Conservation (phyloP, 2,888 invertebrate genomes). For the Trichacis sp. region DNA sequence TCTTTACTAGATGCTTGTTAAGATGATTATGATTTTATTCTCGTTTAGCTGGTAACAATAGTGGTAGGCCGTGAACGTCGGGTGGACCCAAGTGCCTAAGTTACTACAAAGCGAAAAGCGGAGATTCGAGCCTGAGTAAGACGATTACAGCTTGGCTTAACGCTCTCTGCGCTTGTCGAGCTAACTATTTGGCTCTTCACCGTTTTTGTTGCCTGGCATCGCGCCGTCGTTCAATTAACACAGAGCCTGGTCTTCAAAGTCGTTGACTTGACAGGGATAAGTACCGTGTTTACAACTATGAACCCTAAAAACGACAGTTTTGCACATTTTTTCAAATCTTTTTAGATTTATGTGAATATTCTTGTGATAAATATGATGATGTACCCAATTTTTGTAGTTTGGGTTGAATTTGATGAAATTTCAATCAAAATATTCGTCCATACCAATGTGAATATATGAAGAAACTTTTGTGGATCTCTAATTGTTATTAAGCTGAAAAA, state of each 20-base stretch:
- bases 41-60: slow-evolving; percentile 55
- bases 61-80: slow-evolving; percentile 38
- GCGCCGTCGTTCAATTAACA: slow-evolving; percentile 29
- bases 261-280: slow-evolving; percentile 13
- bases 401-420: too few relatives aligned
- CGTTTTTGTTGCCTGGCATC: slow-evolving; percentile 27
- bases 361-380: too few relatives aligned
- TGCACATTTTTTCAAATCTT: too few relatives aligned
- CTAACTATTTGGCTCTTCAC: slow-evolving; percentile 40
- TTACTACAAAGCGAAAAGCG: slow-evolving; percentile 43
- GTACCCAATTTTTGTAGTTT: too few relatives aligned
- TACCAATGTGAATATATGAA: too few relatives aligned
- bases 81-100: neutral
- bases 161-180: slow-evolving; percentile 39
- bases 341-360: too few relatives aligned
- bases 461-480: too few relatives aligned
- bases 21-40: slow-evolving; percentile 49
- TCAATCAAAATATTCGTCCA: too few relatives aligned
- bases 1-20: too few relatives aligned
- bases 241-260: slow-evolving; percentile 13
- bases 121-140: slow-evolving; percentile 64
- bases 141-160: slow-evolving; percentile 63
- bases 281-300: neutral
- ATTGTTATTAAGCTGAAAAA: too few relatives aligned
- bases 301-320: neutral